A percentile compares a stretch with the other conserved stretches of the same genome.
phyloP scores from a whole-genome alignment of 2,888 invertebrate species.

The Sphinx pinastri region DNA sequence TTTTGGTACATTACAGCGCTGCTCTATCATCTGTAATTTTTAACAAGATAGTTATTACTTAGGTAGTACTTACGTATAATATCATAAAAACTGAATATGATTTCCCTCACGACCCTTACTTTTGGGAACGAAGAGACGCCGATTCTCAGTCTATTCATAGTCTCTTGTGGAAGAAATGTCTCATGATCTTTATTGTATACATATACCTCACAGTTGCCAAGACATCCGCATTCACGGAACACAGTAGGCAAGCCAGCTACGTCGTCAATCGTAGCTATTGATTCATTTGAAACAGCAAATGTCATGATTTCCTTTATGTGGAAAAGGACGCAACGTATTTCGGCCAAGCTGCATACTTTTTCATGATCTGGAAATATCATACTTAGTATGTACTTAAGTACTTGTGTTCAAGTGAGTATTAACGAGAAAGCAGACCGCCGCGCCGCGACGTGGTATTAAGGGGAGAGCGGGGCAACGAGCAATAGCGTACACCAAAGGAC shows the following conservation, averaged over 20 bases:
- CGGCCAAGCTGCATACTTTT: conserved; percentile 62
- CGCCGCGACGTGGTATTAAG: too few relatives aligned
- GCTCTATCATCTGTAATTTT: too few relatives aligned
- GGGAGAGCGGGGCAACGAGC: too few relatives aligned
- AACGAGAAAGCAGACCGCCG: neutral
- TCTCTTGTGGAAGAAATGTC: conserved; percentile 46
- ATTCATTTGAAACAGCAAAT: conserved; percentile 55
- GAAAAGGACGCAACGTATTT: conserved; percentile 63
- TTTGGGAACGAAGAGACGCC: conserved; percentile 87
- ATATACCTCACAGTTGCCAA: conserved; percentile 67
- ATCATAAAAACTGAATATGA: conserved; percentile 88
- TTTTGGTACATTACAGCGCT: too few relatives aligned
- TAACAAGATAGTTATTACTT: conserved; percentile 46
- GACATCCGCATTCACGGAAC: conserved; percentile 65
- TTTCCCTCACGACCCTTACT: conserved; percentile 86
- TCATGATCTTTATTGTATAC: conserved; percentile 65
- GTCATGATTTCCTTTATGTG: conserved; percentile 64
- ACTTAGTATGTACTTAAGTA: too few relatives aligned
- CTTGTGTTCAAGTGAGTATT: neutral
- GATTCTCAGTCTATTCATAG: conserved; percentile 58
- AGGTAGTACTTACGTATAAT: conserved; percentile 89
- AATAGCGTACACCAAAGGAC: too few relatives aligned
- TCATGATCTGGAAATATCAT: conserved; percentile 58
- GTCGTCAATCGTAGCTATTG: conserved; percentile 44
- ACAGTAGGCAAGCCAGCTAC: conserved; percentile 54